phyloP scores from a whole-genome alignment of 2,113 vertebrate species.

The Channa maculata region DNA sequence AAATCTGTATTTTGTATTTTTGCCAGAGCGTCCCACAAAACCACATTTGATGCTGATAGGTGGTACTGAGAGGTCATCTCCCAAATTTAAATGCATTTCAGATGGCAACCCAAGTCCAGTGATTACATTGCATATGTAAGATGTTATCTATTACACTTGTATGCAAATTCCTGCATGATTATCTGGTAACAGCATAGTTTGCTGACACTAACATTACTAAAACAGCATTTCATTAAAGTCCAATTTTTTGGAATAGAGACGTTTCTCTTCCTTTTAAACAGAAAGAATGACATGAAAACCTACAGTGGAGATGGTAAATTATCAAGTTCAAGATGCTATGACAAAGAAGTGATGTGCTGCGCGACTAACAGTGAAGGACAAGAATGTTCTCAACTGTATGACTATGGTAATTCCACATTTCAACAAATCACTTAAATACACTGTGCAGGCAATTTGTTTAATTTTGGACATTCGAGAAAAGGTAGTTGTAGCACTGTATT shows the following conservation, averaged over 20 bases:
- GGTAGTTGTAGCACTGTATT: no score
- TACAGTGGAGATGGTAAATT: not conserved
- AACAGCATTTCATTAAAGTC: not conserved
- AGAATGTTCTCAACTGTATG: slow-evolving; percentile 74
- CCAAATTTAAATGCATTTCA: slow-evolving; percentile 77
- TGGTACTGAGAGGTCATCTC: rapidly evolving
- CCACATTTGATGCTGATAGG: slow-evolving; percentile 59
- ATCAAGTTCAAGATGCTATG: rapidly evolving
- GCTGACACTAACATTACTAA: not conserved
- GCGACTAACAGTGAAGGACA: slow-evolving; percentile 71
- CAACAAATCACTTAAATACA: not conserved
- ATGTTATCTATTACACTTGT: not conserved
- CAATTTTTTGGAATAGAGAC: not conserved
- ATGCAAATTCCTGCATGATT: not conserved
- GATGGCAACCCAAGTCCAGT: slow-evolving; percentile 82
- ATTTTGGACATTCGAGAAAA: no score
- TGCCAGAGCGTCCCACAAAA: slow-evolving; percentile 67
- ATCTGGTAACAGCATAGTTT: rapidly evolving
- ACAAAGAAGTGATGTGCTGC: slow-evolving; percentile 68
- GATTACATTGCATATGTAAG: slow-evolving; percentile 82
- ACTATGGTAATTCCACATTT: slow-evolving; percentile 73
- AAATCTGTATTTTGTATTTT: not conserved
- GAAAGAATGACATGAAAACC: not conserved
- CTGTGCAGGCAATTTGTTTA: not conserved
- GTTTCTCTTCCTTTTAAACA: slow-evolving; percentile 15